phyloP scores from a whole-genome alignment of 2,888 invertebrate species.

The Acronicta alni region DNA sequence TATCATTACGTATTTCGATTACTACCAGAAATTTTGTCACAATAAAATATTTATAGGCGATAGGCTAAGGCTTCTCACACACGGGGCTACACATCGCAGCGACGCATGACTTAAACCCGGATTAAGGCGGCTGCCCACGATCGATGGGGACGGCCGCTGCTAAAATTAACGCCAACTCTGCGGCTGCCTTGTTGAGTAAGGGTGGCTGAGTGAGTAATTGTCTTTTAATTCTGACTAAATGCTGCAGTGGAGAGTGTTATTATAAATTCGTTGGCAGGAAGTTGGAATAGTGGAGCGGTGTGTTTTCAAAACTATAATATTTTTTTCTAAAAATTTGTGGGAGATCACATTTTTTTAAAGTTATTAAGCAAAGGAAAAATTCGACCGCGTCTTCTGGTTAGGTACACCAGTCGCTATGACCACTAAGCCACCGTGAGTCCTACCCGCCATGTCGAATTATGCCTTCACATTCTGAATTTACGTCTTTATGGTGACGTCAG shows the following conservation, averaged over 20 bases:
- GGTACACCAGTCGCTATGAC: no score
- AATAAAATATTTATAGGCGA: constrained; percentile 38
- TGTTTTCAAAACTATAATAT: not conserved
- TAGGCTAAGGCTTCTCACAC: constrained; percentile 24
- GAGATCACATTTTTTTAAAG: no score
- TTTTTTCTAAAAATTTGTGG: no score
- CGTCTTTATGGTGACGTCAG: no score
- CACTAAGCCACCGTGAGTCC: no score
- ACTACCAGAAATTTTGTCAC: constrained; percentile 12
- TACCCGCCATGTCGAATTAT: no score
- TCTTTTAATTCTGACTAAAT: constrained; percentile 46
- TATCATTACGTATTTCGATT: constrained; percentile 10
- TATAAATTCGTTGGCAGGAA: constrained; percentile 17
- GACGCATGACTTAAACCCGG: constrained; percentile 40
- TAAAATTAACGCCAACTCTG: constrained; percentile 54
- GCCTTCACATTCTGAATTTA: no score
- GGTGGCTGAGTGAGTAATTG: constrained; percentile 45
- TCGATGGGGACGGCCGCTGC: constrained; percentile 47
- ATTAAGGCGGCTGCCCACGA: constrained; percentile 44
- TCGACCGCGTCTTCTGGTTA: no score
- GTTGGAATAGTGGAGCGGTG: not conserved
- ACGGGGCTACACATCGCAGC: constrained; percentile 32
- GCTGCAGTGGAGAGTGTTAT: constrained; percentile 17
- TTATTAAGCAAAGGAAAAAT: no score
- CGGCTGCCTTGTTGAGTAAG: constrained; percentile 46